Evolutionary conservation across 2,113 vertebrate species (phyloP), one percentile per base, ranked within the genome.

Genomic region (Romanogobio albipinnatus): DNA sequence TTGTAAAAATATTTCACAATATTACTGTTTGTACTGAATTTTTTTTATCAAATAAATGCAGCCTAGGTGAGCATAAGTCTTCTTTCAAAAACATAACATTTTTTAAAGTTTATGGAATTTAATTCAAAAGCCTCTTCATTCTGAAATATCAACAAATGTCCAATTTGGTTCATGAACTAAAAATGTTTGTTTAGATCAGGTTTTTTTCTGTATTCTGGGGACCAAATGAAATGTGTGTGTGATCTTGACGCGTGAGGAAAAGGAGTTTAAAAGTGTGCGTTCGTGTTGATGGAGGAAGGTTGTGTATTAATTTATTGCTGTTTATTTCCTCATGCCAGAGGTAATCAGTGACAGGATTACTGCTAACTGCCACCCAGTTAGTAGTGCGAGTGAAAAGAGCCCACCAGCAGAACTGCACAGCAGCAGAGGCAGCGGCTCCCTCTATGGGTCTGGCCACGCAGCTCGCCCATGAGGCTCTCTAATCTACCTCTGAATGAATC

Each of bases 241-340:
- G 3, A 53, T 76, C 47, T 76, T 53, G 47, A 33, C 26, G 1
- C 29, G 73, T 53, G 47, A 8, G 15, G 47, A 53, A 76, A 76
- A 53, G 47, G 26, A 76, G 74, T 76, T 76, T 53, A 47, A 76
- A 76, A 76, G 26, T 19, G 79, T 85, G 47, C 77, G 80, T 86
- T 77, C 58, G 81, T 83, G 83, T 68, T 58, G 70, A 80, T 81
- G 36, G 79, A 88, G 80, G 88, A 83, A 86, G 73, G 84, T 78
- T 89, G 87, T 78, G 81, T 84, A 33, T 89, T 91, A 84, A 91
- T 92, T 91, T 93, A 91, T 93, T 87, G 88, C 90, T 92, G 92
- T 94, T 93, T 93, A 93, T 93, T 91, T 93, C 88, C 81, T 87
- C 89, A 89, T 93, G 93, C 92, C 93, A 92, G 87, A 84, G 86